These are phyloP conservation scores for Alcis repandata DNA, from an alignment of 2,888 invertebrate species.

Conservation along the genomic window DNA sequence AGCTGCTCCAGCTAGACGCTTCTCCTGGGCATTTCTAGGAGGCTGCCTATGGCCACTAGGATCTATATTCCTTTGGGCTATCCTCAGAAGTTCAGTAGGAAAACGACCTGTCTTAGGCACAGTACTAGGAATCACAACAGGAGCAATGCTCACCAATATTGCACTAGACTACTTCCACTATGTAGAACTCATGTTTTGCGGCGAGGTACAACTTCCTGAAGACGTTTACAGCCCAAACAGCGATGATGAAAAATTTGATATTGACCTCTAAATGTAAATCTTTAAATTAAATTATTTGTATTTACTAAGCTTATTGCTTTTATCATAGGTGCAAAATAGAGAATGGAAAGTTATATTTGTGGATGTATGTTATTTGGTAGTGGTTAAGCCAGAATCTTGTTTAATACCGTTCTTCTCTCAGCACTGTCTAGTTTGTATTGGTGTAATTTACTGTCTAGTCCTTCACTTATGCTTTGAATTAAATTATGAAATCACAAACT, in stretches of 20 bases:
- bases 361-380: slow-evolving; percentile 54
- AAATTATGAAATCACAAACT: slow-evolving; percentile 28
- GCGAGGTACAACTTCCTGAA: slow-evolving; percentile 80
- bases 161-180: slow-evolving; percentile 89
- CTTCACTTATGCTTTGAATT: slow-evolving; percentile 55
- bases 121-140: slow-evolving; percentile 90
- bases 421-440: slow-evolving; percentile 50
- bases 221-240: slow-evolving; percentile 80
- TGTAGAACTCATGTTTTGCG: slow-evolving; percentile 87
- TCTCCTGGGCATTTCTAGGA: slow-evolving; percentile 91
- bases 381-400: slow-evolving; percentile 47
- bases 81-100: slow-evolving; percentile 92
- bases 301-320: slow-evolving; percentile 40
- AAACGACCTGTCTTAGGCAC: slow-evolving; percentile 89
- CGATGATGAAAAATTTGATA: slow-evolving; percentile 85
- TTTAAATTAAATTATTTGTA: slow-evolving; percentile 32
- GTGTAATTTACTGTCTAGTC: slow-evolving; percentile 53
- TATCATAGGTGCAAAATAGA: slow-evolving; percentile 39
- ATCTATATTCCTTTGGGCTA: slow-evolving; percentile 95
- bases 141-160: slow-evolving; percentile 88
- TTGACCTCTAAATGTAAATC: slow-evolving; percentile 69
- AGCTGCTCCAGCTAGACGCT: slow-evolving; percentile 87
- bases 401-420: slow-evolving; percentile 34
- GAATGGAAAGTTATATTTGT: slow-evolving; percentile 43
- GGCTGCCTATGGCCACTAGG: slow-evolving; percentile 95